Evolutionary conservation across 2,888 invertebrate genomes (phyloP).

Genomic region (Epinotia bilunana): DNA sequence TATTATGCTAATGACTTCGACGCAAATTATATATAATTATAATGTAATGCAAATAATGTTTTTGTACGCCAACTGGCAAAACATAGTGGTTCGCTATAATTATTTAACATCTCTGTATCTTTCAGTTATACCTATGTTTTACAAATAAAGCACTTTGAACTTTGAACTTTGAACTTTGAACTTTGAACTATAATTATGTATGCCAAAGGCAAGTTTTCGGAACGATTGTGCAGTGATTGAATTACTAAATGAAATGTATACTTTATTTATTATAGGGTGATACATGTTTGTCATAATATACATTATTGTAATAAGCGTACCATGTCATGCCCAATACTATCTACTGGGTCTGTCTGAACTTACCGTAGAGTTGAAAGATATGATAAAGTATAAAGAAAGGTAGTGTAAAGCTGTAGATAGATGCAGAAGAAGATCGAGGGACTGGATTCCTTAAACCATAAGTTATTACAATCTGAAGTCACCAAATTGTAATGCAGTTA

Average conservation of each 20-base stretch:
- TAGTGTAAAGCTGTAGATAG: constrained; percentile 52
- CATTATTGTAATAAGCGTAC: constrained; percentile 11
- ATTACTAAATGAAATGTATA: background rate
- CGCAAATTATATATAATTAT: too few relatives aligned
- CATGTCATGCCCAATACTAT: constrained; percentile 40
- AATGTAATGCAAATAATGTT: too few relatives aligned
- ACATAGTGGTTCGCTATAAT: too few relatives aligned
- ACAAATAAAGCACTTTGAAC: too few relatives aligned
- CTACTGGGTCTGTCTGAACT: constrained; percentile 39
- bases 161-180: too few relatives aligned
- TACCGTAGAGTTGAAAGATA: constrained; percentile 42
- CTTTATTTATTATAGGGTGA: background rate
- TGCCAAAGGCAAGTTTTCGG: background rate
- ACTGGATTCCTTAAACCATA: constrained; percentile 84
- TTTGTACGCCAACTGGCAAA: too few relatives aligned
- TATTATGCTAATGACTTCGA: too few relatives aligned
- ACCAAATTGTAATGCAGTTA: constrained; percentile 85
- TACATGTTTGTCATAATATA: background rate
- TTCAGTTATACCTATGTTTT: too few relatives aligned
- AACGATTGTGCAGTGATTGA: background rate
- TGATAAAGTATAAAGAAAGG: constrained; percentile 55
- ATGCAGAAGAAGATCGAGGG: constrained; percentile 79
- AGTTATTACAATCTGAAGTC: constrained; percentile 84
- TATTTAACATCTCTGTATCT: too few relatives aligned
- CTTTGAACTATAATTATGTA: too few relatives aligned